These are phyloP conservation scores for Erethizon dorsatum DNA, from an alignment of 2,797 vertebrate genomes.

Conservation along the genomic window DNA sequence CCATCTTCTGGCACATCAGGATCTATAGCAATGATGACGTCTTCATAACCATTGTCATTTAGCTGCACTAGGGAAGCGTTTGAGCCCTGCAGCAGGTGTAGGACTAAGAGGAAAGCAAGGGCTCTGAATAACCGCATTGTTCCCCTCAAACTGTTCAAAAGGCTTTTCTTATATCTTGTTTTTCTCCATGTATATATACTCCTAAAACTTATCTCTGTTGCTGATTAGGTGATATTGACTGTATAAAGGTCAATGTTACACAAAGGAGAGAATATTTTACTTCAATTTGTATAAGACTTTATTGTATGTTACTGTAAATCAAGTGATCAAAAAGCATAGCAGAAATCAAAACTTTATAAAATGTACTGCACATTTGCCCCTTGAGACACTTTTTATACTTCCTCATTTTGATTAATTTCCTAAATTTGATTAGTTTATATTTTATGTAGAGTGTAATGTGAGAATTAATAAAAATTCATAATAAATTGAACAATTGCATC, in stretches of 20 bases:
- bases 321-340: not conserved
- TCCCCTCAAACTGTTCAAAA: not conserved
- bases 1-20: conserved; percentile 76
- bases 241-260: conserved; percentile 61
- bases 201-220: not conserved
- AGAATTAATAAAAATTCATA: conserved; percentile 16
- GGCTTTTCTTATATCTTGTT: not conserved
- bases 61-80: conserved; percentile 62
- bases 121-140: conserved; percentile 62
- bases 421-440: not conserved
- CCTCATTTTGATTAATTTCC: not conserved
- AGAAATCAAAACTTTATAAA: conserved; percentile 40
- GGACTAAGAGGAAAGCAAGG: conserved; percentile 32
- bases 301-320: not conserved
- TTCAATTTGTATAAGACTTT: conserved; percentile 10
- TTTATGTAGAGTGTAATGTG: not conserved
- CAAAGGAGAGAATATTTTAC: not conserved
- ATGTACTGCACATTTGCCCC: not conserved
- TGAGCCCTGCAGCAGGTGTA: conserved; percentile 28
- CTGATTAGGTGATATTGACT: not conserved
- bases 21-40: conserved; percentile 76
- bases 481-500: not conserved
- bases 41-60: conserved; percentile 80
- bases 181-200: conserved; percentile 11
- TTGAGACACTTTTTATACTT: not conserved